A percentile compares a stretch with the other conserved stretches of the same genome.
Conservation (phyloP, 2,797 vertebrate species). For the Poecile montanus region DNA sequence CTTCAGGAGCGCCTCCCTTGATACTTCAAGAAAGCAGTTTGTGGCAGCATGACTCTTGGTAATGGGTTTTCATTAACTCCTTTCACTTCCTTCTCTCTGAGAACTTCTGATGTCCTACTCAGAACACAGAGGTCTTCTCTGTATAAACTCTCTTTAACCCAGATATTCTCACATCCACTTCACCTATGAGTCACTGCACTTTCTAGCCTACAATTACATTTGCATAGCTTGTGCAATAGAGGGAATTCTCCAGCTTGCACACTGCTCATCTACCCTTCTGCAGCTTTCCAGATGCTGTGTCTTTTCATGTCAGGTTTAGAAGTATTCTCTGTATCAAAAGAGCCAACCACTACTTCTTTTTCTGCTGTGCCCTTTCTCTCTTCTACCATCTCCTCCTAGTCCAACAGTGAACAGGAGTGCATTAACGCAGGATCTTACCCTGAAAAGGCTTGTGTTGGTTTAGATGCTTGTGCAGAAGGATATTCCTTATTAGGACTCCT, state of each 20-base stretch:
- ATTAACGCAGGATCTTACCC: not conserved
- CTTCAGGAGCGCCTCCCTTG: not conserved
- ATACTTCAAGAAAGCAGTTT: not conserved
- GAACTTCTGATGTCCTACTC: constrained; percentile 40
- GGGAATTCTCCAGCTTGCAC: constrained; percentile 59
- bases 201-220: constrained; percentile 64
- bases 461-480: not conserved
- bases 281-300: not conserved
- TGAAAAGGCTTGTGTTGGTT: not conserved
- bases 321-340: not conserved
- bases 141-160: constrained; percentile 43
- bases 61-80: not conserved
- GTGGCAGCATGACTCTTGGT: not conserved
- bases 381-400: not conserved
- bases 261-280: constrained; percentile 24
- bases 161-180: constrained; percentile 62
- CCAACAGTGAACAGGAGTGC: not conserved
- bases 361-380: not conserved
- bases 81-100: not conserved
- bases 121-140: not conserved
- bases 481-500: not conserved
- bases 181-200: constrained; percentile 65
- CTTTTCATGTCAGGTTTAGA: not conserved
- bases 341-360: not conserved
- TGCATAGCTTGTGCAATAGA: constrained; percentile 52